Conservation (phyloP, 2,888 invertebrate genomes). For the Melitaea athalia region DNA sequence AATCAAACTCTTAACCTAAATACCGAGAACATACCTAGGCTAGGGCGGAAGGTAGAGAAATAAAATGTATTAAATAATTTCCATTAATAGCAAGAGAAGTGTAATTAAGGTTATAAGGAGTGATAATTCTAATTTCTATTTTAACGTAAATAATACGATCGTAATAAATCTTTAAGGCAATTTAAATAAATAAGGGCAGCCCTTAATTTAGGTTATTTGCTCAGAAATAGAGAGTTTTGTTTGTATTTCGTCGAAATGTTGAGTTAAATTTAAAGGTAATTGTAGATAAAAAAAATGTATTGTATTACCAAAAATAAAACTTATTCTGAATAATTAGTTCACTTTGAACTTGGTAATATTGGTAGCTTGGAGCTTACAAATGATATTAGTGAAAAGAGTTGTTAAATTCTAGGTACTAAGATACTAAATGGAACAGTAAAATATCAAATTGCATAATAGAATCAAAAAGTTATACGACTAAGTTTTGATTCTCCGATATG, state of each 20-base stretch:
- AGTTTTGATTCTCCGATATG: too few relatives aligned
- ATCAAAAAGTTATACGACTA: too few relatives aligned
- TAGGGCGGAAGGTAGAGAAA: too few relatives aligned
- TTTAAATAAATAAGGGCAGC: constrained; percentile 52
- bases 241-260: constrained; percentile 18
- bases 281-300: too few relatives aligned
- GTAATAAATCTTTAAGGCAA: constrained; percentile 47
- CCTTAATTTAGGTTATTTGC: constrained; percentile 44
- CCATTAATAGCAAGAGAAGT: constrained; percentile 6
- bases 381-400: too few relatives aligned
- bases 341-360: background rate
- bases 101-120: constrained; percentile 32
- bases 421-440: too few relatives aligned
- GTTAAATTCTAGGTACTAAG: too few relatives aligned
- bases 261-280: background rate
- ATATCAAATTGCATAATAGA: too few relatives aligned
- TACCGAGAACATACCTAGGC: too few relatives aligned
- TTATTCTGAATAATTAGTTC: background rate
- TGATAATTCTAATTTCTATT: constrained; percentile 34
- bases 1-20: too few relatives aligned
- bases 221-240: constrained; percentile 23
- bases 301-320: background rate
- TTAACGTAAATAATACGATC: constrained; percentile 43
- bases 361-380: too few relatives aligned
- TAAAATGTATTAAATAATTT: constrained; percentile 2